Conservation (phyloP, 1,140 invertebrate species). For the Drosophila sp. region DNA sequence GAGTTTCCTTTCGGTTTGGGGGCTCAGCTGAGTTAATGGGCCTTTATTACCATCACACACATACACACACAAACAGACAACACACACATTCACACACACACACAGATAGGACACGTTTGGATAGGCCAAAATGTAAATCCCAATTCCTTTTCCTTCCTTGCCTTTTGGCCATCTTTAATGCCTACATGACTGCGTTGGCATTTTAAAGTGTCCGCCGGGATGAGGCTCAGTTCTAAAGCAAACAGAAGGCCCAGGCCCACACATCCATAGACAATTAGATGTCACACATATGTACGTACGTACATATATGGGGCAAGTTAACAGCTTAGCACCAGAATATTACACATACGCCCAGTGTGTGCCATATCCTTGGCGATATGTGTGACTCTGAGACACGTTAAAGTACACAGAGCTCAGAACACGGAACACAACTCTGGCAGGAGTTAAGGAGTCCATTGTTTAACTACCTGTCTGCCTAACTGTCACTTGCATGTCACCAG, state of each 20-base stretch:
- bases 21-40: constrained; percentile 57
- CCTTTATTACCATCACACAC: constrained; percentile 44
- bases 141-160: constrained; percentile 7
- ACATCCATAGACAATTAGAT: constrained; percentile 65
- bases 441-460: constrained; percentile 53
- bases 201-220: constrained; percentile 75
- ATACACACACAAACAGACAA: not conserved
- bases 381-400: constrained; percentile 24
- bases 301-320: constrained; percentile 47
- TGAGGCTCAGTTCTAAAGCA: constrained; percentile 1
- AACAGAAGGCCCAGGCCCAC: constrained; percentile 12
- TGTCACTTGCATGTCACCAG: constrained; percentile 54
- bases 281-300: constrained; percentile 29
- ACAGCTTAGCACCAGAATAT: constrained; percentile 54
- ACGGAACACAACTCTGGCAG: constrained; percentile 13
- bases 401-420: constrained; percentile 12
- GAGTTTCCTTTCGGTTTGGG: constrained; percentile 31
- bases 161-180: constrained; percentile 61
- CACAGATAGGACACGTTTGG: constrained; percentile 32
- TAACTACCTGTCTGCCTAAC: constrained; percentile 29
- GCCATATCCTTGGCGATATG: not conserved
- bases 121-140: constrained; percentile 68
- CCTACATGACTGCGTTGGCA: constrained; percentile 53
- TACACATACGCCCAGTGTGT: constrained; percentile 23
- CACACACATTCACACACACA: constrained; percentile 11